Percentiles rank a stretch among this genome's conserved stretches.
Evolutionary conservation across 2,113 vertebrate species (phyloP).

Genomic region (Protomyctophum bolini): DNA sequence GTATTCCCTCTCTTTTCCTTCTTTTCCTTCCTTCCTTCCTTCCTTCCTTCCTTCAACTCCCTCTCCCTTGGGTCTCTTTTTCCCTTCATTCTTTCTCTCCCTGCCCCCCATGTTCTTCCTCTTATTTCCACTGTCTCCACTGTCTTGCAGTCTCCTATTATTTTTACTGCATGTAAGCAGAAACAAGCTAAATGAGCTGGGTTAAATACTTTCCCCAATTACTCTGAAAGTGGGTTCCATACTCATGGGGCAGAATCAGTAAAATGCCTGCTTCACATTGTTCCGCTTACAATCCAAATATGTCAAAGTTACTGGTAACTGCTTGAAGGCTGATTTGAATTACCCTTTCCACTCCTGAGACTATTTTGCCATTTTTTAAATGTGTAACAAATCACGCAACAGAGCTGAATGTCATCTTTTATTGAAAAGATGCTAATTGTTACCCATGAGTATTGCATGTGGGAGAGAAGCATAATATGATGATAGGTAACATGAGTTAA

Average conservation of each 20-base stretch:
- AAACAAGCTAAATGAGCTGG: not conserved
- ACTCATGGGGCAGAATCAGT: not conserved
- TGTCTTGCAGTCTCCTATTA: not conserved
- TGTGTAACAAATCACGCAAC: constrained; percentile 26
- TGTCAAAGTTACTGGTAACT: constrained; percentile 24
- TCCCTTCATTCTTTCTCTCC: constrained; percentile 7
- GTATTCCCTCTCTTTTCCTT: constrained; percentile 43
- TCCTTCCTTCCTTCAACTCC: constrained; percentile 4
- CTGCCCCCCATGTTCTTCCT: not conserved
- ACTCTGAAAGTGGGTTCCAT: too few relatives aligned
- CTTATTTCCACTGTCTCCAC: constrained; percentile 2
- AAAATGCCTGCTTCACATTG: constrained; percentile 9
- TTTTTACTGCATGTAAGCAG: not conserved
- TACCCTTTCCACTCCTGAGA: too few relatives aligned
- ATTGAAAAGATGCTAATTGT: constrained; percentile 13
- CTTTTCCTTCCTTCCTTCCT: constrained; percentile 30
- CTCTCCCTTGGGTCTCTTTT: constrained; percentile 34
- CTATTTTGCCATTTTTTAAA: not conserved
- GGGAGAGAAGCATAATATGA: constrained; percentile 18
- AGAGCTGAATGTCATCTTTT: constrained; percentile 22
- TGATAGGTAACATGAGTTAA: constrained; percentile 37
- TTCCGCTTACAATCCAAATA: constrained; percentile 40
- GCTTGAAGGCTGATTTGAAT: not conserved
- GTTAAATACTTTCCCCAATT: constrained; percentile 5
- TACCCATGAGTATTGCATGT: constrained; percentile 15